Percentiles rank a stretch among this genome's conserved stretches.
Conservation (phyloP, 2,797 vertebrate species). For the Nasua narica region DNA sequence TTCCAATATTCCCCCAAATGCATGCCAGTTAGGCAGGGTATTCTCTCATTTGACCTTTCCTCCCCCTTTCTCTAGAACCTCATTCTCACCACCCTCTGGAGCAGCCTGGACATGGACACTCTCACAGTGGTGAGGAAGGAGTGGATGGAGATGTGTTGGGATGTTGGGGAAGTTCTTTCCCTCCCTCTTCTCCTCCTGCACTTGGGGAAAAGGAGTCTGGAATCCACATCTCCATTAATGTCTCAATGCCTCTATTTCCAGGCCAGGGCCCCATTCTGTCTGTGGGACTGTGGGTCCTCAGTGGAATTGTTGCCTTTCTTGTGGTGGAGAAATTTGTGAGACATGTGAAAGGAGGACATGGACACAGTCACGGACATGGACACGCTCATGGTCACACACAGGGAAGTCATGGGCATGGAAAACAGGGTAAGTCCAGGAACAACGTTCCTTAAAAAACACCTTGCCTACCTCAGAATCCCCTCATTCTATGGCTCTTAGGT, state of each 20-base stretch:
- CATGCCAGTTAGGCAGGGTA: not conserved
- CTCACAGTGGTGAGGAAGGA: slow-evolving; percentile 84
- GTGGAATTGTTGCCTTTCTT: slow-evolving; percentile 93
- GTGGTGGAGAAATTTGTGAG: slow-evolving; percentile 95
- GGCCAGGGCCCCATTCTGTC: slow-evolving; percentile 92
- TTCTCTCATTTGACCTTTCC: not conserved
- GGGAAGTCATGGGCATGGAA: slow-evolving; percentile 25
- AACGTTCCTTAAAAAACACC: not conserved
- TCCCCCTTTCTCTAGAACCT: slow-evolving; percentile 82
- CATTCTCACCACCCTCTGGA: slow-evolving; percentile 85
- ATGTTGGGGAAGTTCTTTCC: not conserved
- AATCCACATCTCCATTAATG: not conserved
- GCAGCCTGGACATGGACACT: slow-evolving; percentile 88
- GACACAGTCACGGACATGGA: slow-evolving; percentile 78
- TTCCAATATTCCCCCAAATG: not conserved
- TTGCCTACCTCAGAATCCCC: not conserved
- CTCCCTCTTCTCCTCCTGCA: not conserved
- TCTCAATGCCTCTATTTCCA: slow-evolving; percentile 75
- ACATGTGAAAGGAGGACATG: slow-evolving; percentile 90
- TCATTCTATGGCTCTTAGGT: not conserved
- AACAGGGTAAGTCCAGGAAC: slow-evolving; percentile 56
- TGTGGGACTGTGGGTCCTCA: slow-evolving; percentile 93
- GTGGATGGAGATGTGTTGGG: not conserved
- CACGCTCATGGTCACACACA: slow-evolving; percentile 13
- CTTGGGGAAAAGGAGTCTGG: not conserved